Conservation (phyloP, 2,888 invertebrate species). For the Anthoptus insignis region DNA sequence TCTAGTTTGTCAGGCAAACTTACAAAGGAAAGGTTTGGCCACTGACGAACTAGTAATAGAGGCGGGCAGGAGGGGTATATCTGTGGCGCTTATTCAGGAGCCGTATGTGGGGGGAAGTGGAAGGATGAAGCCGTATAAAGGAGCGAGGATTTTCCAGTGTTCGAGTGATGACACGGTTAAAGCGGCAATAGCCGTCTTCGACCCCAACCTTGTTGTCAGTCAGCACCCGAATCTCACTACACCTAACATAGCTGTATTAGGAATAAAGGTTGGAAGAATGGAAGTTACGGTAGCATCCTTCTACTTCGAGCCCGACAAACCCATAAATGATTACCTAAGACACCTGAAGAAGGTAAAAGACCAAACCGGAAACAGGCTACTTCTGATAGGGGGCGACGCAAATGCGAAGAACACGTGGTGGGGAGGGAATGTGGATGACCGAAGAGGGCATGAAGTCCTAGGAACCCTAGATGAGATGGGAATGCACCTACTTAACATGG, state of each 20-base stretch:
- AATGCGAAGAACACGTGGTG: too few species aligned
- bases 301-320: conserved; percentile 6
- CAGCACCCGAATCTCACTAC: background rate
- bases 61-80: background rate
- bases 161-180: background rate
- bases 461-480: too few species aligned
- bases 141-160: conserved; percentile 4
- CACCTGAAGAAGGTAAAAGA: too few species aligned
- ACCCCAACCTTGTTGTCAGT: background rate
- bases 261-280: background rate
- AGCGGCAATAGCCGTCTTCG: conserved; percentile 3
- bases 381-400: too few species aligned
- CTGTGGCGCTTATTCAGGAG: conserved; percentile 24
- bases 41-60: conserved; percentile 13
- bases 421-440: too few species aligned
- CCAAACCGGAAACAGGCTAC: too few species aligned
- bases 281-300: background rate
- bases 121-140: background rate
- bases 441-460: too few species aligned
- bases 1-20: conserved; percentile 7
- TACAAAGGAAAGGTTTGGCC: conserved; percentile 2
- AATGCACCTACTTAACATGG: too few species aligned
- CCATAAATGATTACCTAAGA: too few species aligned
- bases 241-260: background rate
- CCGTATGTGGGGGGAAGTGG: conserved; percentile 13